Percentiles rank a stretch among this genome's conserved stretches.
Evolutionary conservation across 2,888 invertebrate species (phyloP).

Genomic region (Agrotis ipsilon): DNA sequence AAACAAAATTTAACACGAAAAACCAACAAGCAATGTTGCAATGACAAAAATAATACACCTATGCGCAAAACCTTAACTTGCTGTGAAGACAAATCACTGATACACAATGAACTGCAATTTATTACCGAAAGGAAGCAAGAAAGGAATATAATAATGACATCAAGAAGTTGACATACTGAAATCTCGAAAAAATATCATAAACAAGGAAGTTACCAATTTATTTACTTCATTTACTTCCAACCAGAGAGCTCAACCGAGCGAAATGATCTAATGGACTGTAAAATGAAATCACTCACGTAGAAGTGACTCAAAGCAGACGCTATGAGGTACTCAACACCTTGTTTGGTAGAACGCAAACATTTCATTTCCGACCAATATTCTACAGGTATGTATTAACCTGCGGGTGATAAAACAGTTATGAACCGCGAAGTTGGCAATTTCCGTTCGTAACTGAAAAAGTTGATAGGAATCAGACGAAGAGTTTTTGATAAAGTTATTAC

Average conservation of each 20-base stretch:
- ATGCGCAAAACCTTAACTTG: background rate
- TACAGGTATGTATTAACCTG: slow-evolving; percentile 26
- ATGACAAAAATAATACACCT: no score
- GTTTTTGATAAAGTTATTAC: background rate
- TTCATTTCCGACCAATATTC: slow-evolving; percentile 68
- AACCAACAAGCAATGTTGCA: background rate
- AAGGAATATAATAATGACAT: background rate
- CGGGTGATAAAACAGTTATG: slow-evolving; percentile 52
- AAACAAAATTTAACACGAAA: background rate
- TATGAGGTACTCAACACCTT: slow-evolving; percentile 72
- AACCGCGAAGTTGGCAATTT: slow-evolving; percentile 60
- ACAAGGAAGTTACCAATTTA: slow-evolving; percentile 30
- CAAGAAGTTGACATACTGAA: background rate
- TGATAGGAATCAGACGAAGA: slow-evolving; percentile 34
- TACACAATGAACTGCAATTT: background rate
- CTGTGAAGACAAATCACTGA: background rate
- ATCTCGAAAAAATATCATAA: slow-evolving; percentile 24
- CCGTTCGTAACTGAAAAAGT: slow-evolving; percentile 47
- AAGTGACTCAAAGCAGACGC: slow-evolving; percentile 69
- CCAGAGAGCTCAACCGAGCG: slow-evolving; percentile 42
- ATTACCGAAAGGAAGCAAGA: background rate
- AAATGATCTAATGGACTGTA: slow-evolving; percentile 71
- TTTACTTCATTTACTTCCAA: slow-evolving; percentile 38
- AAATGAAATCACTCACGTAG: slow-evolving; percentile 77
- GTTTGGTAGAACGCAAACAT: slow-evolving; percentile 72